phyloP scores from a whole-genome alignment of 2,888 invertebrate species.

The Vesta saturnalis region DNA sequence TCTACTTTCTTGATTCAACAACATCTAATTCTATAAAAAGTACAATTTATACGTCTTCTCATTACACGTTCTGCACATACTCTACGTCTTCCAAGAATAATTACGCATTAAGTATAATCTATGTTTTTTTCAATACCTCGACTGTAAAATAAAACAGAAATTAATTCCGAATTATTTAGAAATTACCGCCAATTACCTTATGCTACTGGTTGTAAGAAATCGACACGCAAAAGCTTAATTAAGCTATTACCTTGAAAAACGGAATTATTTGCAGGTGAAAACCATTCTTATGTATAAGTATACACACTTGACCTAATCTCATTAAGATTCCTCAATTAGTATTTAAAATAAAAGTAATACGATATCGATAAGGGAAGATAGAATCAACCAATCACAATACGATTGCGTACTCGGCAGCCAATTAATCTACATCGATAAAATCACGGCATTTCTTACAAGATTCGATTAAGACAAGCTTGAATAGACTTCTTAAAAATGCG shows the following conservation, averaged over 20 bases:
- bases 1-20: no score
- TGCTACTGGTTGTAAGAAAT: constrained; percentile 17
- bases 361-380: no score
- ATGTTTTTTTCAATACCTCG: background rate
- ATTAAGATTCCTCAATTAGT: background rate
- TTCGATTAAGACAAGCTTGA: constrained; percentile 59
- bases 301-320: background rate
- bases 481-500: constrained; percentile 50
- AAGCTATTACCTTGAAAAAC: constrained; percentile 17
- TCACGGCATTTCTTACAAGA: no score
- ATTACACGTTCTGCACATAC: constrained; percentile 1
- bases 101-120: background rate
- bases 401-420: constrained; percentile 58
- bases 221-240: constrained; percentile 33
- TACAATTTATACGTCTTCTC: no score
- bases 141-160: no score
- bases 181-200: constrained; percentile 27
- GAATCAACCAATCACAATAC: constrained; percentile 57
- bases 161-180: constrained; percentile 9
- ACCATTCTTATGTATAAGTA: no score
- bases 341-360: background rate
- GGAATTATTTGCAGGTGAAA: background rate
- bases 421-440: constrained; percentile 59
- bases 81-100: background rate
- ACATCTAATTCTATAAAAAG: no score